phyloP scores from a whole-genome alignment of 2,797 vertebrate species.

The Hoplostethus atlanticus region DNA sequence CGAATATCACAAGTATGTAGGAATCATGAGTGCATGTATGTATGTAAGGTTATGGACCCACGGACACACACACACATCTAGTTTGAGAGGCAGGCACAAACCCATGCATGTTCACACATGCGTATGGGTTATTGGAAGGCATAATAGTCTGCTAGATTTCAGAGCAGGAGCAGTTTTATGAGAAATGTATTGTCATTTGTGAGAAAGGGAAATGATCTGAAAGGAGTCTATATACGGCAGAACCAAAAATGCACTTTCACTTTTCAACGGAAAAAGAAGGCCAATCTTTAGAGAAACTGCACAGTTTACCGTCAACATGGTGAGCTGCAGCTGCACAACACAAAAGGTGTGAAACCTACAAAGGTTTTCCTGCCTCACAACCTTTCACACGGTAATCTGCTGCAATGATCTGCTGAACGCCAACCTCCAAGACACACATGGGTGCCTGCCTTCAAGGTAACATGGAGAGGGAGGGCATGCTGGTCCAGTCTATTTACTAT shows the following conservation, averaged over 20 bases:
- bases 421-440: neutral
- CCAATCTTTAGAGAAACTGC: constrained; percentile 8
- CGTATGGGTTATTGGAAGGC: too few relatives aligned
- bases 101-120: too few relatives aligned
- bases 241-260: constrained; percentile 14
- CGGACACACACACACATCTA: too few relatives aligned
- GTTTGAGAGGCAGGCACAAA: too few relatives aligned
- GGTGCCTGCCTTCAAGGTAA: neutral
- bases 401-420: constrained; percentile 13
- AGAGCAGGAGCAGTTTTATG: too few relatives aligned
- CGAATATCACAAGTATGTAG: neutral
- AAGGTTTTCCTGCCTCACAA: constrained; percentile 58
- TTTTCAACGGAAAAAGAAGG: constrained; percentile 2
- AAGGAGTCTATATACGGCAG: neutral
- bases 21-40: neutral
- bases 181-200: too few relatives aligned
- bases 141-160: too few relatives aligned
- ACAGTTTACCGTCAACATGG: too few relatives aligned
- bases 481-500: constrained; percentile 66
- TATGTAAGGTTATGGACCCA: neutral
- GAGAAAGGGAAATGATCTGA: neutral
- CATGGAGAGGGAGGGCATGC: constrained; percentile 66
- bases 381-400: constrained; percentile 15
- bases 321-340: constrained; percentile 33
- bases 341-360: constrained; percentile 72